Conservation (phyloP, 1,140 invertebrate genomes). For the Pogonomyrmex barbatus region DNA sequence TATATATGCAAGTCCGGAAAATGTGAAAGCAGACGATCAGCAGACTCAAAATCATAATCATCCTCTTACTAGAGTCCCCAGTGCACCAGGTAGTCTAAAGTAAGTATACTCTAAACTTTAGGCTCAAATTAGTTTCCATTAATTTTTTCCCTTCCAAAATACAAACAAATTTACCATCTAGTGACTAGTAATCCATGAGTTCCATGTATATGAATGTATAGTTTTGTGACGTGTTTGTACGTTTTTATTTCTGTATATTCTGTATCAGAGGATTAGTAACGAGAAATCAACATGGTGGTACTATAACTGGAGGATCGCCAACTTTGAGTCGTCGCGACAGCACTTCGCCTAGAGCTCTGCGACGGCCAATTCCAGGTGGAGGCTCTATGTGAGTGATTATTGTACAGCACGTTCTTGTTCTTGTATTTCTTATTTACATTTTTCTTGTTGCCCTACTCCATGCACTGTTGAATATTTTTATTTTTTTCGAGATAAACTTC, state of each 20-base stretch:
- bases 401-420: slow-evolving; percentile 80
- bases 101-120: slow-evolving; percentile 77
- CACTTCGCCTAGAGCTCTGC: slow-evolving; percentile 83
- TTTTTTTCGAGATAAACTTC: slow-evolving; percentile 66
- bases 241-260: slow-evolving; percentile 53
- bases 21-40: slow-evolving; percentile 81
- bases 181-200: not conserved
- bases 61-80: slow-evolving; percentile 90
- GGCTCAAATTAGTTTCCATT: not conserved
- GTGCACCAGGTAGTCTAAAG: slow-evolving; percentile 89
- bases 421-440: slow-evolving; percentile 80
- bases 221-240: not conserved
- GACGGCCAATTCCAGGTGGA: slow-evolving; percentile 83
- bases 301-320: slow-evolving; percentile 81
- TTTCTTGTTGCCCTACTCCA: slow-evolving; percentile 78
- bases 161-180: too few relatives aligned
- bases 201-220: not conserved
- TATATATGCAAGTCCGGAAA: slow-evolving; percentile 77
- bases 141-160: not conserved
- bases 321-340: slow-evolving; percentile 83
- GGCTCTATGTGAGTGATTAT: slow-evolving; percentile 86
- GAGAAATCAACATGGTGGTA: slow-evolving; percentile 81
- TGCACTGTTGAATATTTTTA: slow-evolving; percentile 76
- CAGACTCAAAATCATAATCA: slow-evolving; percentile 83
- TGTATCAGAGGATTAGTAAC: slow-evolving; percentile 83